Conservation (phyloP, 2,113 vertebrate genomes). For the Sisor rabdophorus region DNA sequence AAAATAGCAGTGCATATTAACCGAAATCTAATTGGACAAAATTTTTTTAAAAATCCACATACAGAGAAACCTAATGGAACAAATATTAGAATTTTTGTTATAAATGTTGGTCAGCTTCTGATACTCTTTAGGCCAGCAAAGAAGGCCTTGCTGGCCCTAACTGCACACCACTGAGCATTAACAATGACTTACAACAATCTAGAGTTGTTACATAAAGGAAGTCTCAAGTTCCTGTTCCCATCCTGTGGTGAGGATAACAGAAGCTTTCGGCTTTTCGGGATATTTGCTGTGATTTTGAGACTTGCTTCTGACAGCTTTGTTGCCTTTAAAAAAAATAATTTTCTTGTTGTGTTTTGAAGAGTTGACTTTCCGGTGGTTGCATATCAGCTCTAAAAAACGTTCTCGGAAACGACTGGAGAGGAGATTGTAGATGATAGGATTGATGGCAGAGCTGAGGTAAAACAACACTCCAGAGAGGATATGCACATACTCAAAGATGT, state of each 20-base stretch:
- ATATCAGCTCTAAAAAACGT: constrained; percentile 65
- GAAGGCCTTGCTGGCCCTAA: too few relatives aligned
- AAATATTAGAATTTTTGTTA: too few relatives aligned
- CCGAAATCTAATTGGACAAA: too few relatives aligned
- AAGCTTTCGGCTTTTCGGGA: constrained; percentile 36
- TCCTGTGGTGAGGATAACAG: constrained; percentile 44
- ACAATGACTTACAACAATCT: background rate
- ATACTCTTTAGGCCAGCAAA: too few relatives aligned
- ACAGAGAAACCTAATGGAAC: too few relatives aligned
- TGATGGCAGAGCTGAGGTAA: constrained; percentile 72
- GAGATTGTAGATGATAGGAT: constrained; percentile 71
- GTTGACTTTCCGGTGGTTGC: constrained; percentile 50
- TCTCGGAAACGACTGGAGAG: constrained; percentile 71
- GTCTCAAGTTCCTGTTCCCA: constrained; percentile 32
- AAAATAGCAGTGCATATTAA: too few relatives aligned
- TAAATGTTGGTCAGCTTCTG: too few relatives aligned
- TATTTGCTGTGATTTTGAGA: constrained; percentile 35
- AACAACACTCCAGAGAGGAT: constrained; percentile 71
- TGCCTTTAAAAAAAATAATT: constrained; percentile 43
- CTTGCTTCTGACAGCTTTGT: constrained; percentile 37
- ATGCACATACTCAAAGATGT: constrained; percentile 71
- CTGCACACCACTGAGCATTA: background rate
- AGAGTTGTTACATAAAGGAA: constrained; percentile 36
- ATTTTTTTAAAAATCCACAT: too few relatives aligned
- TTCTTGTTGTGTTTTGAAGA: constrained; percentile 56